phyloP scores from a whole-genome alignment of 2,888 invertebrate genomes.

The Ernsta delagoae region DNA sequence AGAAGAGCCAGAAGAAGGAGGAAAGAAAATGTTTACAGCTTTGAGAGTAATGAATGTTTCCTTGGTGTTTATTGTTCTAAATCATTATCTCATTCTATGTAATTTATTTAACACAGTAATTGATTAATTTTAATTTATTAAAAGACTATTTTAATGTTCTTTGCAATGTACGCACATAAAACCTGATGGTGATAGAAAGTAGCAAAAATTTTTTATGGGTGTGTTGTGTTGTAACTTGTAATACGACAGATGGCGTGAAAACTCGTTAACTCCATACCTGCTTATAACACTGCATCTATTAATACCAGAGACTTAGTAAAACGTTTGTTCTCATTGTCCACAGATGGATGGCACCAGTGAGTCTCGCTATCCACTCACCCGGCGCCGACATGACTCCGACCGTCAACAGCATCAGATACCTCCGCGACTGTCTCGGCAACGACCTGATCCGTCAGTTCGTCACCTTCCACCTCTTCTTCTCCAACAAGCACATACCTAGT shows the following conservation, averaged over 20 bases:
- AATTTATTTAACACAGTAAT: not conserved
- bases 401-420: conserved; percentile 91
- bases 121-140: too few relatives aligned
- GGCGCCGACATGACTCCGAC: conserved; percentile 92
- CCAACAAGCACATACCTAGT: conserved; percentile 92
- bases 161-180: too few relatives aligned
- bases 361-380: conserved; percentile 94
- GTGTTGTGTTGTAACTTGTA: too few relatives aligned
- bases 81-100: too few relatives aligned
- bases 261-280: too few relatives aligned
- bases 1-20: not conserved
- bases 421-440: conserved; percentile 89
- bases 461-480: conserved; percentile 96
- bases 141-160: too few relatives aligned
- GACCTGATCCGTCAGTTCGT: conserved; percentile 90
- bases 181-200: too few relatives aligned
- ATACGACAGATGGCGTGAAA: too few relatives aligned
- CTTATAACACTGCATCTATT: too few relatives aligned
- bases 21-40: not conserved
- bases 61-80: too few relatives aligned
- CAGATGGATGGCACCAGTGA: conserved; percentile 94
- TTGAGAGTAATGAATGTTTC: not conserved
- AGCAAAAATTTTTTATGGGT: too few relatives aligned
- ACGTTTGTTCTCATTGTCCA: conserved; percentile 37
- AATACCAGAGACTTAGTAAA: not conserved